phyloP scores from a whole-genome alignment of 2,113 vertebrate species.

The Mobula hypostoma region DNA sequence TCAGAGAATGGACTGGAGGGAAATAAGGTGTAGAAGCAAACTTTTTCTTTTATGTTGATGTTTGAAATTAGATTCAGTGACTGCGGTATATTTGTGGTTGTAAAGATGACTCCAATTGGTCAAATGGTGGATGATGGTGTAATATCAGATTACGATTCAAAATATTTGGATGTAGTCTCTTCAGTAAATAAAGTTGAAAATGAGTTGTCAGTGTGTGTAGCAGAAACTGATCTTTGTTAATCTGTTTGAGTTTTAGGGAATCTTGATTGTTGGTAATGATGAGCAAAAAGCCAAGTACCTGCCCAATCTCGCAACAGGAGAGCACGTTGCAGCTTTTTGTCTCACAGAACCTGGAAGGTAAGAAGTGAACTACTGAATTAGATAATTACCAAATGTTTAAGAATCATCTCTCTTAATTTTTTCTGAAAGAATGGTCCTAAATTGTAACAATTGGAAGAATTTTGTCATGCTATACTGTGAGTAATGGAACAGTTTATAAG shows the following conservation, averaged over 20 bases:
- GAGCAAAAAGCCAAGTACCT: conserved; percentile 88
- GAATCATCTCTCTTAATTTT: background rate
- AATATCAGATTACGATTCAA: background rate
- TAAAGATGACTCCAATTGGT: background rate
- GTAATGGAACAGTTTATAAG: background rate
- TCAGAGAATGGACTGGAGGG: background rate
- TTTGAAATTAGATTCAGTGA: background rate
- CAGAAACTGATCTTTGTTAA: background rate
- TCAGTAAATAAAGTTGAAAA: background rate
- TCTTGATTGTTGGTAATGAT: conserved; percentile 83
- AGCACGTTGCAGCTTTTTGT: conserved; percentile 88
- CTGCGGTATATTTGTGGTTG: background rate
- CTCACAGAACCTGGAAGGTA: conserved; percentile 91
- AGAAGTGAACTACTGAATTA: background rate
- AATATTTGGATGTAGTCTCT: background rate
- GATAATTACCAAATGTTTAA: background rate
- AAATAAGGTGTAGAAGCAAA: background rate
- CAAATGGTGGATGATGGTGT: background rate
- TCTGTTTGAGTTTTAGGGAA: conserved; percentile 63
- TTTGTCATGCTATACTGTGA: background rate
- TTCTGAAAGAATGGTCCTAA: background rate
- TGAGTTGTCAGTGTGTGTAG: background rate
- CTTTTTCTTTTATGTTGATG: background rate
- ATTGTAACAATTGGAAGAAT: background rate
- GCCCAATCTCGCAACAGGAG: conserved; percentile 78